Conservation (phyloP, 1,140 invertebrate genomes). For the Aphaenogaster rudis region DNA sequence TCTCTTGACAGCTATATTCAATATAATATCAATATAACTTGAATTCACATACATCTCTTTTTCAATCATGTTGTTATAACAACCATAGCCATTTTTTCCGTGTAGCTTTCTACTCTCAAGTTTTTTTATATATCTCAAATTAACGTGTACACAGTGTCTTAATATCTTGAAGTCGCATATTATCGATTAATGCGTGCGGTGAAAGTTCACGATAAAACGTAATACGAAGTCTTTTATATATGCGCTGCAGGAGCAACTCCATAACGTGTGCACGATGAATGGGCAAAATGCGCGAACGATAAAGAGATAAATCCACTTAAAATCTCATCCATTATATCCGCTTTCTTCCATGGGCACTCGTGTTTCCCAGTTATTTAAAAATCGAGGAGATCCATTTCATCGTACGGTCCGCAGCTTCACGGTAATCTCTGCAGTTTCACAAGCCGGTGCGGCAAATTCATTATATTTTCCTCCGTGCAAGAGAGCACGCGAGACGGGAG, state of each 20-base stretch:
- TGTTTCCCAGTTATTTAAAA: constrained; percentile 55
- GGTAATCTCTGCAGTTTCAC: constrained; percentile 26
- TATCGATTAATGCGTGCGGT: not conserved
- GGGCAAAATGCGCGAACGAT: constrained; percentile 23
- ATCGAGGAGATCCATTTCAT: constrained; percentile 12
- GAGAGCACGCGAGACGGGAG: not conserved
- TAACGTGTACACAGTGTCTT: not conserved
- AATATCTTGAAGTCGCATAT: not conserved
- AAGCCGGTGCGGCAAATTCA: not conserved
- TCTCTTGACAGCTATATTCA: no score
- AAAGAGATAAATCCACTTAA: constrained; percentile 54
- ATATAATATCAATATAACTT: no score
- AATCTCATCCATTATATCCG: constrained; percentile 49
- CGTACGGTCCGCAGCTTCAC: not conserved
- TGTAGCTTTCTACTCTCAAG: not conserved
- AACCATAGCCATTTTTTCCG: no score
- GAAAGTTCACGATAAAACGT: constrained; percentile 12
- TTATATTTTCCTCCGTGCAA: constrained; percentile 19
- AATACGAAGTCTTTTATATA: not conserved
- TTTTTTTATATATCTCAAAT: not conserved
- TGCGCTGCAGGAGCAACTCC: not conserved
- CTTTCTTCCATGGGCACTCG: constrained; percentile 16
- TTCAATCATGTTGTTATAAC: no score
- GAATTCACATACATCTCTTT: no score
- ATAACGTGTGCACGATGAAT: constrained; percentile 44